These are phyloP conservation scores for Neuroscelio doddi DNA, from an alignment of 2,888 invertebrate genomes.

Conservation along the genomic window DNA sequence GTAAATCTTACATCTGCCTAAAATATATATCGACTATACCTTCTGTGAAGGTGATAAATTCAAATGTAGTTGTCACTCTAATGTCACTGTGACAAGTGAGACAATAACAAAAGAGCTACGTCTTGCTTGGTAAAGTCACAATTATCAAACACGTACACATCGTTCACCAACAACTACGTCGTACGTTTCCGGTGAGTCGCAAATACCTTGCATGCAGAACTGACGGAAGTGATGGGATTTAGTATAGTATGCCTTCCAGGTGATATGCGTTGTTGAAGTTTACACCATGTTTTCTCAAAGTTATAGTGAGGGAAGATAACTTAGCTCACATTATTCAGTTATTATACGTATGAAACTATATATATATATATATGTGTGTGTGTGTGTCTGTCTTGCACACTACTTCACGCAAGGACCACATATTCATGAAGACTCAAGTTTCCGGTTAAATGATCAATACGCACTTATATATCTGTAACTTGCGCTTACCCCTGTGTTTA, in stretches of 20 bases:
- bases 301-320: constrained; percentile 25
- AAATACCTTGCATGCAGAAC: constrained; percentile 28
- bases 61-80: no score
- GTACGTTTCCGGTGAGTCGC: constrained; percentile 22
- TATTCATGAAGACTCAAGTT: constrained; percentile 19
- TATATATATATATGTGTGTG: no score
- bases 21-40: no score
- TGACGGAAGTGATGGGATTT: constrained; percentile 39
- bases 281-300: constrained; percentile 38
- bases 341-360: constrained; percentile 4
- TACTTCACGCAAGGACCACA: not conserved
- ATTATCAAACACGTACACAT: not conserved
- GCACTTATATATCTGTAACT: constrained; percentile 14
- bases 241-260: constrained; percentile 34
- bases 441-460: constrained; percentile 39
- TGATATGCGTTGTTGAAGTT: constrained; percentile 34
- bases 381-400: not conserved
- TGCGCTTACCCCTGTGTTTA: not conserved
- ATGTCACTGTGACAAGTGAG: not conserved
- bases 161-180: constrained; percentile 8
- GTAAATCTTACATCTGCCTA: no score
- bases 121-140: constrained; percentile 1
- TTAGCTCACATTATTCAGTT: constrained; percentile 20
- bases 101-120: not conserved
- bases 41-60: no score